Conservation (phyloP, 2,888 invertebrate species). For the Mylabris sibirica region DNA sequence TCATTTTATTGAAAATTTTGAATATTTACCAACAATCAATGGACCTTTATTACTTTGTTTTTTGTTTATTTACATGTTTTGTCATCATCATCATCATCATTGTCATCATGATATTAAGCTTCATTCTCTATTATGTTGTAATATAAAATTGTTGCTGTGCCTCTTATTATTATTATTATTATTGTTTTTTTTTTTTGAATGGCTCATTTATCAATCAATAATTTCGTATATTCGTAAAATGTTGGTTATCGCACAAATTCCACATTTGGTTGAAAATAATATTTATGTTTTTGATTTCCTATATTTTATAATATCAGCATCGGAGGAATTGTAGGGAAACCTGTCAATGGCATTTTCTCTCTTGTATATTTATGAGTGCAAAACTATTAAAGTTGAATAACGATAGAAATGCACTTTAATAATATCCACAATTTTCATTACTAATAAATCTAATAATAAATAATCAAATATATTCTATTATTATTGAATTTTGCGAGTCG, state of each 20-base stretch:
- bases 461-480: not conserved
- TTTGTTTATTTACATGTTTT: not conserved
- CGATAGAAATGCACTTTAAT: not conserved
- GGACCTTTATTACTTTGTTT: not conserved
- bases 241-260: not conserved
- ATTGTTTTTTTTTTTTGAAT: not conserved
- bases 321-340: not conserved
- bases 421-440: not conserved
- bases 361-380: not conserved
- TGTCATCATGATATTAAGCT: not conserved
- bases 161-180: too few relatives aligned
- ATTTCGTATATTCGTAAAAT: not conserved
- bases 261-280: not conserved
- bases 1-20: not conserved
- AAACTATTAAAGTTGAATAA: slow-evolving; percentile 3
- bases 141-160: not conserved
- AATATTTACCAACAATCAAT: not conserved
- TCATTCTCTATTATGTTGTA: not conserved
- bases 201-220: not conserved
- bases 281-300: not conserved
- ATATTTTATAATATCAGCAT: not conserved
- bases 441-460: too few relatives aligned
- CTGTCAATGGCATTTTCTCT: slow-evolving; percentile 1
- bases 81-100: not conserved
- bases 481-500: not conserved